phyloP scores from a whole-genome alignment of 2,113 vertebrate genomes.

The Rhabdornis inornatus region DNA sequence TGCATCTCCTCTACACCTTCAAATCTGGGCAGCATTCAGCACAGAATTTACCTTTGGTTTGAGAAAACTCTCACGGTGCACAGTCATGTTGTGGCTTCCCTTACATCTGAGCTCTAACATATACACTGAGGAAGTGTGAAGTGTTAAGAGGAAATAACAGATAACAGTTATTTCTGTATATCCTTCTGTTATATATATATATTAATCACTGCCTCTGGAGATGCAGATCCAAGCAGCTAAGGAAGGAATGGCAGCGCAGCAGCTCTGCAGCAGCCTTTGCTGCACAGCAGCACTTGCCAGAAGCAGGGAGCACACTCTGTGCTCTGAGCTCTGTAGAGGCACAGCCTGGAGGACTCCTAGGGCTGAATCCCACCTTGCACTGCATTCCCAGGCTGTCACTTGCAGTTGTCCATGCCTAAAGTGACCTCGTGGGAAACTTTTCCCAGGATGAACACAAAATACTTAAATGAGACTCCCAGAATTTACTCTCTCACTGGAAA shows the following conservation, averaged over 20 bases:
- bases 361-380: not conserved
- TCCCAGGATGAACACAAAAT: not conserved
- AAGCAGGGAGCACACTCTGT: not conserved
- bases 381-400: not conserved
- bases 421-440: not conserved
- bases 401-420: not conserved
- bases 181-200: too few relatives aligned
- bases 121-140: accelerated
- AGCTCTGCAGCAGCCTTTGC: not conserved
- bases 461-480: not conserved
- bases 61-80: not conserved
- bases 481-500: not conserved
- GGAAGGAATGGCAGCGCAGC: accelerated
- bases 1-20: not conserved
- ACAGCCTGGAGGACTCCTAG: not conserved
- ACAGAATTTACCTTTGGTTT: not conserved
- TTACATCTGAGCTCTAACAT: accelerated
- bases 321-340: accelerated
- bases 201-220: not conserved
- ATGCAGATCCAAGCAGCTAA: not conserved
- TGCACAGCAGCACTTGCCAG: not conserved
- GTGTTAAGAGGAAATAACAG: not conserved
- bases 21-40: not conserved
- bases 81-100: accelerated
- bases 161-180: too few relatives aligned